Conservation (phyloP, 2,113 vertebrate genomes). For the Cnemophilus loriae region DNA sequence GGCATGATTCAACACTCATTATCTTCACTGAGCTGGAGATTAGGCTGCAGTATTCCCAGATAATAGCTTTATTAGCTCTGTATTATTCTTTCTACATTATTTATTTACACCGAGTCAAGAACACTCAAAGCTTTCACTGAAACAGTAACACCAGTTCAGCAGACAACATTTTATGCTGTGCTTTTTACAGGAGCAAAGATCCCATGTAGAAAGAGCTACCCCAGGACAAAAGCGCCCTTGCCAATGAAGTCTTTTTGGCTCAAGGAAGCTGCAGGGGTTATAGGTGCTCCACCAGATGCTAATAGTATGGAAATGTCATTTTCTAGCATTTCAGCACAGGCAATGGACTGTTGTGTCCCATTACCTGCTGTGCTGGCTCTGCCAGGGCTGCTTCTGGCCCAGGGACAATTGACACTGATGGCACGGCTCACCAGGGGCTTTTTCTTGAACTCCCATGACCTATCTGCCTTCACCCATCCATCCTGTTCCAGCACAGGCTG, state of each 20-base stretch:
- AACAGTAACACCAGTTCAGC: not conserved
- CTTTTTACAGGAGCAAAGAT: not conserved
- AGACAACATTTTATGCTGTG: not conserved
- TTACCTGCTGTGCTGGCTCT: not conserved
- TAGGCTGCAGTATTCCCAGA: slow-evolving; percentile 21
- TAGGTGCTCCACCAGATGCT: not conserved
- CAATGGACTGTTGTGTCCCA: not conserved
- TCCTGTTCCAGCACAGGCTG: not conserved
- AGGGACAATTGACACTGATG: not conserved
- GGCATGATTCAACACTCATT: slow-evolving; percentile 29
- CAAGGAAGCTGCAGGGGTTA: not conserved
- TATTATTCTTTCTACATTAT: slow-evolving; percentile 36
- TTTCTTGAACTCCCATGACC: not conserved
- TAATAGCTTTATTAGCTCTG: slow-evolving; percentile 34
- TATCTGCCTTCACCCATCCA: not conserved
- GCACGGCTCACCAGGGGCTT: not conserved
- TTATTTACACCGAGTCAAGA: slow-evolving; percentile 10
- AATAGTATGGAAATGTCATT: not conserved
- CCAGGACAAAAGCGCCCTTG: not conserved
- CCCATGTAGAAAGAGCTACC: not conserved
- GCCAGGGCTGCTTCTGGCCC: not conserved
- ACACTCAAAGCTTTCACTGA: slow-evolving; percentile 23
- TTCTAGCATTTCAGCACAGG: not conserved
- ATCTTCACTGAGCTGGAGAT: slow-evolving; percentile 20
- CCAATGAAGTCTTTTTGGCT: not conserved